Conservation (phyloP, 2,888 invertebrate genomes). For the Augiades crinisus region DNA sequence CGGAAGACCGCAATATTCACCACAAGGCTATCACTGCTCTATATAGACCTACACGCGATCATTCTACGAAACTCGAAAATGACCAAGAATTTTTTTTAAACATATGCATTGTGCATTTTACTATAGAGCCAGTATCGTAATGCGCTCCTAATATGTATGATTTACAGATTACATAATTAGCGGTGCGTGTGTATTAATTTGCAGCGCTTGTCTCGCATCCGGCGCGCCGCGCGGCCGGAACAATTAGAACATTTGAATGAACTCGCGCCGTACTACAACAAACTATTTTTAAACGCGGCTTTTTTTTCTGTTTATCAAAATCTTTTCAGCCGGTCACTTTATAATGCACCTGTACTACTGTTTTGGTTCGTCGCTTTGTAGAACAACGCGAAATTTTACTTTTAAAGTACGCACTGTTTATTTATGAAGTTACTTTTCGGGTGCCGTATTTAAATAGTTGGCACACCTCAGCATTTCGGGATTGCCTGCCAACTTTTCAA, state of each 20-base stretch:
- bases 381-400: constrained; percentile 8
- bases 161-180: constrained; percentile 18
- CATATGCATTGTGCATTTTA: too few relatives aligned
- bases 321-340: constrained; percentile 5
- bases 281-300: constrained; percentile 21
- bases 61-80: too few relatives aligned
- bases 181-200: constrained; percentile 23
- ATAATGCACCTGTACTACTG: background rate
- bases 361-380: background rate
- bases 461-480: constrained; percentile 21
- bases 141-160: constrained; percentile 1
- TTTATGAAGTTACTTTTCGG: constrained; percentile 22
- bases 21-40: too few relatives aligned
- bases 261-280: constrained; percentile 21
- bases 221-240: constrained; percentile 21
- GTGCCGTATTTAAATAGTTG: constrained; percentile 27
- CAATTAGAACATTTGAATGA: constrained; percentile 26
- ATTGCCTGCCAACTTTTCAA: constrained; percentile 31
- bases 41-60: too few relatives aligned
- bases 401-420: constrained; percentile 10
- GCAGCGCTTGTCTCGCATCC: constrained; percentile 28
- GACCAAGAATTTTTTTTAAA: too few relatives aligned
- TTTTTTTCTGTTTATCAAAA: constrained; percentile 18
- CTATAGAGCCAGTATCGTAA: background rate
- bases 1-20: too few relatives aligned